Conservation (phyloP, 2,113 vertebrate genomes). For the Barbus barbus region DNA sequence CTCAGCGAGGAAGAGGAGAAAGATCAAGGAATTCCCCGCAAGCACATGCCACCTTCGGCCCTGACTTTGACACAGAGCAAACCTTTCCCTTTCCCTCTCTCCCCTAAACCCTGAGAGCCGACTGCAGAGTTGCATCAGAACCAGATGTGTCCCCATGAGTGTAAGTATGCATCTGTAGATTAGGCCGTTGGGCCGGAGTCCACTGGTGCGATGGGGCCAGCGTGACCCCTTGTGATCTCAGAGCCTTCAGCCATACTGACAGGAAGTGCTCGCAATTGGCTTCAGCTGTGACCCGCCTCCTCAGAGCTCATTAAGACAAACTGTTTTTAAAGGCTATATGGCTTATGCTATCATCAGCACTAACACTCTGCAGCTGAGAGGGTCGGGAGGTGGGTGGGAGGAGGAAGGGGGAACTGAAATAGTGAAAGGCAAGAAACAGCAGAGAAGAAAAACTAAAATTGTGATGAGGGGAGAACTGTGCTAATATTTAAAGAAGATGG, state of each 20-base stretch:
- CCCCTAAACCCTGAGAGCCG: conserved; percentile 67
- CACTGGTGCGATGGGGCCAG: conserved; percentile 63
- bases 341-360: conserved; percentile 67
- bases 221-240: conserved; percentile 72
- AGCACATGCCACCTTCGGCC: conserved; percentile 35
- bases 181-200: conserved; percentile 66
- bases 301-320: conserved; percentile 77
- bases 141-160: conserved; percentile 75
- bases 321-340: conserved; percentile 77
- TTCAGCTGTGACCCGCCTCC: conserved; percentile 75
- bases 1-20: conserved; percentile 55
- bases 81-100: conserved; percentile 53
- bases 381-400: conserved; percentile 61
- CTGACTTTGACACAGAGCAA: conserved; percentile 50
- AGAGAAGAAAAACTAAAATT: neutral
- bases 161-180: conserved; percentile 55
- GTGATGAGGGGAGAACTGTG: neutral
- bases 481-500: neutral
- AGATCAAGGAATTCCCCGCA: conserved; percentile 23
- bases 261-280: conserved; percentile 78
- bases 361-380: conserved; percentile 60
- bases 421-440: conserved; percentile 11
- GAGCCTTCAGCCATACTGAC: conserved; percentile 70
- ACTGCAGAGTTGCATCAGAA: conserved; percentile 72
- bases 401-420: conserved; percentile 30